These are phyloP conservation scores for Pelosia muscerda DNA, from an alignment of 2,888 invertebrate species.

Conservation along the genomic window DNA sequence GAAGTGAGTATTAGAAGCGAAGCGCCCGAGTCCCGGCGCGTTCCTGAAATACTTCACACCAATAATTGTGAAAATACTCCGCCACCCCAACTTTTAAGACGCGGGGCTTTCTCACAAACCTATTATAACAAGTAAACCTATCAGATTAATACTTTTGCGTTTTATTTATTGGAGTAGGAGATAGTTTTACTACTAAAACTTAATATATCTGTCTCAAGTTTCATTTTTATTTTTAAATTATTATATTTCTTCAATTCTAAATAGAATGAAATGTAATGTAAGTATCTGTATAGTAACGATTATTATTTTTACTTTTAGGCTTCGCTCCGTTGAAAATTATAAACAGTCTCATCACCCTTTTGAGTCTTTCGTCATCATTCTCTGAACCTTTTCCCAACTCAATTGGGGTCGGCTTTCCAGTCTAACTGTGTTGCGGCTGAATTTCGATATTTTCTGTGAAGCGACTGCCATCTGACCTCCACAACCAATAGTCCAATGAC, in stretches of 20 bases:
- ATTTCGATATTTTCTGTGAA: too few species aligned
- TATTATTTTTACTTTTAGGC: too few species aligned
- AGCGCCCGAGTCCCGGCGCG: constrained; percentile 50
- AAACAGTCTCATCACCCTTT: too few species aligned
- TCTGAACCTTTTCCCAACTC: too few species aligned
- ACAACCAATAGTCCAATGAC: too few species aligned
- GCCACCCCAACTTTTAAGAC: constrained; percentile 70
- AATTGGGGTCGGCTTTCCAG: too few species aligned
- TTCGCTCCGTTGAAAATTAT: too few species aligned
- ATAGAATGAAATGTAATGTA: constrained; percentile 4
- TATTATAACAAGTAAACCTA: constrained; percentile 55
- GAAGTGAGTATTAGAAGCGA: constrained; percentile 67
- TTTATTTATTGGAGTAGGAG: constrained; percentile 28
- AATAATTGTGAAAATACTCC: constrained; percentile 73
- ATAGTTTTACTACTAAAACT: constrained; percentile 25
- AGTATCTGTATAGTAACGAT: too few species aligned
- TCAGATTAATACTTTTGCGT: constrained; percentile 32
- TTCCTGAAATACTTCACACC: constrained; percentile 66
- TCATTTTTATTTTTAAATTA: constrained; percentile 16
- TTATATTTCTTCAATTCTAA: constrained; percentile 7
- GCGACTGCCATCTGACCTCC: too few species aligned
- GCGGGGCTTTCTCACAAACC: constrained; percentile 58
- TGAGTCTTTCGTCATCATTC: too few species aligned
- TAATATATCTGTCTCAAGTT: constrained; percentile 11
- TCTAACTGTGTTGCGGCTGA: too few species aligned